Evolutionary conservation across 1,140 invertebrate species (phyloP).

Genomic region (Camponotus floridanus): DNA sequence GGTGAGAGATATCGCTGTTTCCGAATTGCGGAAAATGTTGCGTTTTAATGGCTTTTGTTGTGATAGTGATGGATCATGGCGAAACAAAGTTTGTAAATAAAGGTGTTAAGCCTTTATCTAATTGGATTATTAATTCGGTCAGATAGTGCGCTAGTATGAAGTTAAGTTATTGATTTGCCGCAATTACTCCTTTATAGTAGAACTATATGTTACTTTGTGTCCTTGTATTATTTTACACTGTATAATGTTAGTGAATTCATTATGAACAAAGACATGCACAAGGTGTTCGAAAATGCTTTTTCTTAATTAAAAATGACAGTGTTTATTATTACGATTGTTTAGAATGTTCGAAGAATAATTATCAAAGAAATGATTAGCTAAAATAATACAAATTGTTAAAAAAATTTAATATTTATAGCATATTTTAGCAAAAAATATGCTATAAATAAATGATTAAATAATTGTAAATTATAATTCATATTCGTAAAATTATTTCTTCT

Average conservation of each 20-base stretch:
- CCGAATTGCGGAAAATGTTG: not conserved
- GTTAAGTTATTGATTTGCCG: not conserved
- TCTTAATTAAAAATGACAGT: not conserved
- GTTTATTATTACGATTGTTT: not conserved
- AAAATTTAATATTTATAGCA: not conserved
- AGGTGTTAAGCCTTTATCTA: not conserved
- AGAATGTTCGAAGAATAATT: too few relatives aligned
- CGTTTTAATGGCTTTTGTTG: not conserved
- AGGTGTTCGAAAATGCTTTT: not conserved
- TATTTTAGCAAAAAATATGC: not conserved
- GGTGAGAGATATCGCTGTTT: not conserved
- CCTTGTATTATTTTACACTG: not conserved
- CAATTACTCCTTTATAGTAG: not conserved
- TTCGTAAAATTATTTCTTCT: not conserved
- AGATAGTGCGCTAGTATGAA: not conserved
- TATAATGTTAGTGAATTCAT: not conserved
- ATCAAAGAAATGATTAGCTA: not conserved
- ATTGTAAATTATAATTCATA: not conserved
- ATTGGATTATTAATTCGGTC: not conserved
- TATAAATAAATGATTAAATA: not conserved
- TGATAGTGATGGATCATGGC: conserved; percentile 22
- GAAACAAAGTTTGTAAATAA: conserved; percentile 31
- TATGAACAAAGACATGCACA: not conserved
- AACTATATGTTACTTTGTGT: too few relatives aligned
- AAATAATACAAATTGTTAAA: not conserved